Conservation (phyloP, 2,888 invertebrate genomes). For the Hylaea fasciaria region DNA sequence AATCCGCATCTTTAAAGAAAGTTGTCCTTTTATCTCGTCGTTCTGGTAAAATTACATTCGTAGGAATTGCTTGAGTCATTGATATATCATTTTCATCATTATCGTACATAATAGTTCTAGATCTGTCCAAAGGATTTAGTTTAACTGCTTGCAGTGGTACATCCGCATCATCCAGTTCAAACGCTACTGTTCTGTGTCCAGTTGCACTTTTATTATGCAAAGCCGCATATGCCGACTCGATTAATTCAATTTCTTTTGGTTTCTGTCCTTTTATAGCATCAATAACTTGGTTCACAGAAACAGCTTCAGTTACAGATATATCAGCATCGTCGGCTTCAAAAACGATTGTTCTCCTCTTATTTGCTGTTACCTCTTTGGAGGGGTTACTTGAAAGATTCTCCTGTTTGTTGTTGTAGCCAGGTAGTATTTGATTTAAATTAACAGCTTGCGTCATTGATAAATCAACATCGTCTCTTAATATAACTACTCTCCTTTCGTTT, state of each 20-base stretch:
- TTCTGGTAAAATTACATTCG: conserved; percentile 21
- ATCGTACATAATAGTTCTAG: conserved; percentile 29
- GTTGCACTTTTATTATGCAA: neutral
- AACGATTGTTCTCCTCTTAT: conserved; percentile 39
- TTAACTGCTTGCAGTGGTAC: conserved; percentile 26
- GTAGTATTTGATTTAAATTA: conserved; percentile 5
- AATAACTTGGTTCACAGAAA: conserved; percentile 40
- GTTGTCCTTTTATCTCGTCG: conserved; percentile 2
- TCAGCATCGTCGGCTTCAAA: conserved; percentile 42
- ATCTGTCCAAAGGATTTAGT: conserved; percentile 5
- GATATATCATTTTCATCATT: conserved; percentile 29
- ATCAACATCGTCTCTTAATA: conserved; percentile 40
- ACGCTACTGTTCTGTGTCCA: conserved; percentile 10
- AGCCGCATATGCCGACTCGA: neutral
- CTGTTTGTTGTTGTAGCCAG: neutral
- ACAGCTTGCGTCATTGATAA: conserved; percentile 46
- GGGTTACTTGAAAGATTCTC: neutral
- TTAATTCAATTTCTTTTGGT: conserved; percentile 3
- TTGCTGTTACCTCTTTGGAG: neutral
- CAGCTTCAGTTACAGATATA: conserved; percentile 51
- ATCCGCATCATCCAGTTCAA: conserved; percentile 25
- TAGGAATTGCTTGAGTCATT: conserved; percentile 35
- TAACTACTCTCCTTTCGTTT: conserved; percentile 33
- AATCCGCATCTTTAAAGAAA: neutral
- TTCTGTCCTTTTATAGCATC: neutral